Evolutionary conservation across 2,113 vertebrate species (phyloP).

Genomic region (Puntigrus tetrazona): DNA sequence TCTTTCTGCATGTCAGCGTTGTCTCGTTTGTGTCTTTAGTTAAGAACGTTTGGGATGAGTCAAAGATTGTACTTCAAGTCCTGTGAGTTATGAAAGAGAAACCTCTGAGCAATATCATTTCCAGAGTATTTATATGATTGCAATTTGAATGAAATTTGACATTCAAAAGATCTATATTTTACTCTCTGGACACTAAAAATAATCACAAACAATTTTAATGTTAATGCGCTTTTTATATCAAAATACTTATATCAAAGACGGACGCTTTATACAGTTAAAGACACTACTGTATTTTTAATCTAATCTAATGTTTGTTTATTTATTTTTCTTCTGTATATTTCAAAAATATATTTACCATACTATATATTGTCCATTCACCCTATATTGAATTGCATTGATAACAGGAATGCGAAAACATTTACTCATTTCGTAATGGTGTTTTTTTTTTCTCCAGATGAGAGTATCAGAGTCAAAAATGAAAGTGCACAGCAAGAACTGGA

Average conservation of each 20-base stretch:
- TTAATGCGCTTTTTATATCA: background rate
- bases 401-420: background rate
- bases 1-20: background rate
- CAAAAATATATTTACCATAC: background rate
- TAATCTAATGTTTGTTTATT: too few relatives aligned
- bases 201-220: background rate
- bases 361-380: background rate
- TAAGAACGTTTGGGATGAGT: background rate
- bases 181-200: background rate
- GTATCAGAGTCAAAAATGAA: background rate
- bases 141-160: background rate
- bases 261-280: background rate
- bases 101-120: background rate
- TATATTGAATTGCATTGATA: background rate
- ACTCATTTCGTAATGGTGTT: background rate
- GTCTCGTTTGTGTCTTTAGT: background rate
- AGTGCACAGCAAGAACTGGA: background rate
- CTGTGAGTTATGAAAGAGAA: background rate
- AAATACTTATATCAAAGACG: background rate
- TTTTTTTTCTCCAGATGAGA: background rate
- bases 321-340: too few relatives aligned
- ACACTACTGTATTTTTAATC: background rate
- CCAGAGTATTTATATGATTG: background rate
- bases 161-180: background rate
- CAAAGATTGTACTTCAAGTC: background rate